These are phyloP conservation scores for Ciona savignyi DNA, from an alignment of 23 tunicate species.

Conservation along the genomic window DNA sequence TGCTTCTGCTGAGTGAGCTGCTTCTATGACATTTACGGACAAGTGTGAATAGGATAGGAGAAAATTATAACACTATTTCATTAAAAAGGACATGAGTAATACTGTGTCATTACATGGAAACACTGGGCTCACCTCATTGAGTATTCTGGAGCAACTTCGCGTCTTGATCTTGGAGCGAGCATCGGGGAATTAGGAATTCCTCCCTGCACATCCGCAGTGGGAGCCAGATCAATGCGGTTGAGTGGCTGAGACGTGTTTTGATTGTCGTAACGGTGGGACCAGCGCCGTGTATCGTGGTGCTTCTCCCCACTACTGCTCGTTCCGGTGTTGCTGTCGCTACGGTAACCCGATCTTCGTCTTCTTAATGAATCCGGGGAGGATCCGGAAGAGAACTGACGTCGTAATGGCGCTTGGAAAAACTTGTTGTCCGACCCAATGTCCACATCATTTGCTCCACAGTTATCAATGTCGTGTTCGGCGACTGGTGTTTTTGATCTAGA, in stretches of 20 bases:
- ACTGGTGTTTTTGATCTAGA: conserved; percentile 43
- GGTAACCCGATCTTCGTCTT: not conserved
- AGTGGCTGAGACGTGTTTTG: conserved; percentile 32
- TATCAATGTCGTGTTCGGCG: conserved; percentile 18
- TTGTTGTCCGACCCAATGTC: conserved; percentile 8
- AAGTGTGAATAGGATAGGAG: not conserved
- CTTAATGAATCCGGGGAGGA: conserved; percentile 17
- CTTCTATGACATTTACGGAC: conserved; percentile 5
- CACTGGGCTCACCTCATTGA: conserved; percentile 15
- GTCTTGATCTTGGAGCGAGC: conserved; percentile 57
- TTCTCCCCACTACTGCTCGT: not conserved
- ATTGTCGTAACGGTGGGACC: conserved; percentile 5
- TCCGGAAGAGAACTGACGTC: conserved; percentile 1
- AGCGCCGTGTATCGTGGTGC: conserved; percentile 4
- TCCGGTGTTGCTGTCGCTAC: conserved; percentile 2
- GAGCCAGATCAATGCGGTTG: conserved; percentile 66
- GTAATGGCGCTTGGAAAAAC: conserved; percentile 8
- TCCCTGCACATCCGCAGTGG: conserved; percentile 8
- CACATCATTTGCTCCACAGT: conserved; percentile 29
- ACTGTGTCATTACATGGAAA: not conserved
- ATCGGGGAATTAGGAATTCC: conserved; percentile 40
- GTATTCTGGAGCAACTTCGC: conserved; percentile 69
- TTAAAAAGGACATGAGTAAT: not conserved
- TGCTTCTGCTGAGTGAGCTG: conserved; percentile 14
- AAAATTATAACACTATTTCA: not conserved